Evolutionary conservation across 2,113 vertebrate genomes (phyloP).

Genomic region (Micronycteris hirsuta): DNA sequence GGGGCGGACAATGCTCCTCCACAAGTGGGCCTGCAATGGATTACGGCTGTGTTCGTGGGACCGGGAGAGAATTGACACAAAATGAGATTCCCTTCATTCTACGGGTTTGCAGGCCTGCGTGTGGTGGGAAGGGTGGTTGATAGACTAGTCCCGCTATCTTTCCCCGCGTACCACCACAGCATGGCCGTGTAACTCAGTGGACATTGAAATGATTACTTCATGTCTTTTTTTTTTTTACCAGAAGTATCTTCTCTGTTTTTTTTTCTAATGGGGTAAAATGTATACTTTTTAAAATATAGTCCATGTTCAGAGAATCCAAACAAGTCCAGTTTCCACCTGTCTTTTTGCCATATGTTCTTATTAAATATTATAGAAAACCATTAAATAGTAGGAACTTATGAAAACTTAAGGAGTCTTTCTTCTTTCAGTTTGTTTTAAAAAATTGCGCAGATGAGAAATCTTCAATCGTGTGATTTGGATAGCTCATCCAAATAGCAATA

Average conservation of each 20-base stretch:
- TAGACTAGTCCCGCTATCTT: not conserved
- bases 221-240: conserved; percentile 20
- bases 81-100: conserved; percentile 82
- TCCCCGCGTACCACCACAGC: not conserved
- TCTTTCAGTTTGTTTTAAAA: not conserved
- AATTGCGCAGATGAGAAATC: not conserved
- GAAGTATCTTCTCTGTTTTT: not conserved
- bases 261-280: not conserved
- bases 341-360: not conserved
- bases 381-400: not conserved
- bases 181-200: not conserved
- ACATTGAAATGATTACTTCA: conserved; percentile 64
- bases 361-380: not conserved
- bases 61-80: conserved; percentile 85
- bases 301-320: not conserved
- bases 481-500: not conserved
- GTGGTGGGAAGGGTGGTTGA: conserved; percentile 49
- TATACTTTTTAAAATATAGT: not conserved
- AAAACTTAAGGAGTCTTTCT: not conserved
- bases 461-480: not conserved
- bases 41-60: conserved; percentile 86
- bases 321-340: not conserved
- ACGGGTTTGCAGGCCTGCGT: conserved; percentile 72
- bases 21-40: conserved; percentile 84
- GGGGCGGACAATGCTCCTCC: conserved; percentile 82